Evolutionary conservation across 2,888 invertebrate genomes (phyloP).

Genomic region (Drosophila parthenogenetica): DNA sequence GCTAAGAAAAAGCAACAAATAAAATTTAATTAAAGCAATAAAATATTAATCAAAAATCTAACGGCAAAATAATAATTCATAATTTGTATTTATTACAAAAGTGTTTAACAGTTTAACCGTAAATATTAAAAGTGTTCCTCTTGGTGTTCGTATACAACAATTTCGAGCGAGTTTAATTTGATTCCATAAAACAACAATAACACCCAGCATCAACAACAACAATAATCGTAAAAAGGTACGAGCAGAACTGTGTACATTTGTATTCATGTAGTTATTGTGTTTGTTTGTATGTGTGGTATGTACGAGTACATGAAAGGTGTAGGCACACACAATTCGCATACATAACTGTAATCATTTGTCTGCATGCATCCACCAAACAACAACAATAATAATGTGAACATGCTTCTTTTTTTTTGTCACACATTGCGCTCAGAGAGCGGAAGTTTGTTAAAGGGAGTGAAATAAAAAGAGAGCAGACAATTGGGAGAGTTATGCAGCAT

Average conservation of each 20-base stretch:
- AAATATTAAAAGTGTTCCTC: slow-evolving; percentile 63
- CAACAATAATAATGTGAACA: slow-evolving; percentile 45
- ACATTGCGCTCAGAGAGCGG: slow-evolving; percentile 34
- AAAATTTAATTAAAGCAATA: slow-evolving; percentile 40
- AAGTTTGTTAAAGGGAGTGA: slow-evolving; percentile 36
- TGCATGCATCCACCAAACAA: slow-evolving; percentile 44
- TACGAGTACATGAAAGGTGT: slow-evolving; percentile 37
- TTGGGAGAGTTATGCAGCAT: slow-evolving; percentile 68
- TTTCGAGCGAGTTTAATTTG: slow-evolving; percentile 48
- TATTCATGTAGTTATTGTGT: slow-evolving; percentile 3
- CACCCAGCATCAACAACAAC: slow-evolving; percentile 33
- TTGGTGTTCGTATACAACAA: slow-evolving; percentile 47
- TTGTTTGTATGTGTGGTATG: not conserved
- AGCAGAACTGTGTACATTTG: slow-evolving; percentile 18
- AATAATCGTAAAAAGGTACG: slow-evolving; percentile 42
- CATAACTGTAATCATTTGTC: slow-evolving; percentile 20
- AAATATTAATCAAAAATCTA: slow-evolving; percentile 27
- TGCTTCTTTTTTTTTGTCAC: slow-evolving; percentile 31
- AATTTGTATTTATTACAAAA: slow-evolving; percentile 67
- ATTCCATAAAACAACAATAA: slow-evolving; percentile 38
- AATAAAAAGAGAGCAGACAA: slow-evolving; percentile 33
- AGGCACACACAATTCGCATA: slow-evolving; percentile 14
- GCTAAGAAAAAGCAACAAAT: slow-evolving; percentile 32
- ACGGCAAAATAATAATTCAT: slow-evolving; percentile 29
- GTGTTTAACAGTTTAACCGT: slow-evolving; percentile 71